Percentiles rank a stretch among this genome's conserved stretches.
phyloP scores from a whole-genome alignment of 2,113 vertebrate species.

The Corythoichthys intestinalis region DNA sequence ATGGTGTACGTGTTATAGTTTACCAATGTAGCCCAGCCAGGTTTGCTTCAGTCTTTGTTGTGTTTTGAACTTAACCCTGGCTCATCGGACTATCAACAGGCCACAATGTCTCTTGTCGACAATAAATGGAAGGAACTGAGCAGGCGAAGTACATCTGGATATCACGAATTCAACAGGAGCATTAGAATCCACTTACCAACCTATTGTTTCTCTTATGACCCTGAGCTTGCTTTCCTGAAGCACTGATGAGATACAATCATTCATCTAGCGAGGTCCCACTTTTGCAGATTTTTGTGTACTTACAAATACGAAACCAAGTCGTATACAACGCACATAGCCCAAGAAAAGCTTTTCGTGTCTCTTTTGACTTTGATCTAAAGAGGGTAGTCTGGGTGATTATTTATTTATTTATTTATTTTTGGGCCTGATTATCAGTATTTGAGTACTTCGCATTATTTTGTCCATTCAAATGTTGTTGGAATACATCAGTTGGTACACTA shows the following conservation, averaged over 20 bases:
- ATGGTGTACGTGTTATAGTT: background rate
- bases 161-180: constrained; percentile 5
- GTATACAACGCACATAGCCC: too few species aligned
- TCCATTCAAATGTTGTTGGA: too few species aligned
- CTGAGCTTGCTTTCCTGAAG: background rate
- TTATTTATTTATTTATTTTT: too few species aligned
- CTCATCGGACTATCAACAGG: too few species aligned
- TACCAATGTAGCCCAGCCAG: background rate
- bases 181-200: background rate
- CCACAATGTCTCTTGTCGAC: constrained; percentile 8
- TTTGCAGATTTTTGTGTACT: background rate
- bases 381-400: too few species aligned
- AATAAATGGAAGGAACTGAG: constrained; percentile 46
- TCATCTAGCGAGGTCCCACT: background rate
- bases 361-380: too few species aligned
- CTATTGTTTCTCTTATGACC: constrained; percentile 29
- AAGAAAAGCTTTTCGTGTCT: too few species aligned
- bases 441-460: too few species aligned
- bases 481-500: too few species aligned
- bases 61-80: background rate
- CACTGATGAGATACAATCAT: constrained; percentile 3
- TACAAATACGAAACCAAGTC: background rate
- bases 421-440: too few species aligned
- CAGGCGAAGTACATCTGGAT: constrained; percentile 10
- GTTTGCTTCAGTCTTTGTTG: background rate